Percentiles rank a stretch among this genome's conserved stretches.
These are phyloP conservation scores for Esox niger DNA, from an alignment of 2,113 vertebrate genomes.

Conservation along the genomic window DNA sequence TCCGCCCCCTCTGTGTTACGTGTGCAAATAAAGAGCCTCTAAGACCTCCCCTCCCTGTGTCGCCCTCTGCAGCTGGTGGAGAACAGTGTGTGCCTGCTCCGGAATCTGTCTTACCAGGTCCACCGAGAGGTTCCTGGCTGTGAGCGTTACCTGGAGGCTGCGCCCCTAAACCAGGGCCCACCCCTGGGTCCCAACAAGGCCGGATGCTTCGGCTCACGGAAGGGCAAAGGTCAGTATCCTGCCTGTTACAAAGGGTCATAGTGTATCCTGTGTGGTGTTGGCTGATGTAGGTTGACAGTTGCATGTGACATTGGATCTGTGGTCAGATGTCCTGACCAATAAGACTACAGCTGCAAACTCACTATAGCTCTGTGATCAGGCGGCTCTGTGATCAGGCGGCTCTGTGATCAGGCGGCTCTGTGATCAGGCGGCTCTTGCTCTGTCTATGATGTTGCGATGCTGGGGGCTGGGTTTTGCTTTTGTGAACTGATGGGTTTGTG, in stretches of 20 bases:
- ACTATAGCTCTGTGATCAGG: neutral
- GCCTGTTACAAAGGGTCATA: neutral
- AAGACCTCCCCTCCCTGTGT: neutral
- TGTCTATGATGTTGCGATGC: neutral
- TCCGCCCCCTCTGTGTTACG: too few species aligned
- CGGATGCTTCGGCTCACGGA: slow-evolving; percentile 91
- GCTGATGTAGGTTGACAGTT: neutral
- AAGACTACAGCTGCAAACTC: neutral
- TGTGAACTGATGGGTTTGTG: slow-evolving; percentile 44
- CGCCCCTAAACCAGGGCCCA: slow-evolving; percentile 62
- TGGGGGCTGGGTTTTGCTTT: slow-evolving; percentile 5
- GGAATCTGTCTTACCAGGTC: slow-evolving; percentile 95
- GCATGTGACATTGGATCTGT: neutral
- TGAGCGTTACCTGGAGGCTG: slow-evolving; percentile 81
- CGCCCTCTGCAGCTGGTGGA: slow-evolving; percentile 82
- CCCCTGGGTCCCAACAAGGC: slow-evolving; percentile 75
- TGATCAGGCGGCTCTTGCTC: neutral
- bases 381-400: neutral
- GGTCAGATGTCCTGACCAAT: neutral
- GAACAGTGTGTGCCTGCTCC: slow-evolving; percentile 92
- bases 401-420: neutral
- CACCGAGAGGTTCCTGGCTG: slow-evolving; percentile 90
- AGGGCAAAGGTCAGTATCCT: slow-evolving; percentile 86
- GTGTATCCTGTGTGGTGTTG: neutral
- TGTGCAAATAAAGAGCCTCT: too few species aligned